Evolutionary conservation across 2,797 vertebrate genomes (phyloP).

Genomic region (Tokudaia muenninki): DNA sequence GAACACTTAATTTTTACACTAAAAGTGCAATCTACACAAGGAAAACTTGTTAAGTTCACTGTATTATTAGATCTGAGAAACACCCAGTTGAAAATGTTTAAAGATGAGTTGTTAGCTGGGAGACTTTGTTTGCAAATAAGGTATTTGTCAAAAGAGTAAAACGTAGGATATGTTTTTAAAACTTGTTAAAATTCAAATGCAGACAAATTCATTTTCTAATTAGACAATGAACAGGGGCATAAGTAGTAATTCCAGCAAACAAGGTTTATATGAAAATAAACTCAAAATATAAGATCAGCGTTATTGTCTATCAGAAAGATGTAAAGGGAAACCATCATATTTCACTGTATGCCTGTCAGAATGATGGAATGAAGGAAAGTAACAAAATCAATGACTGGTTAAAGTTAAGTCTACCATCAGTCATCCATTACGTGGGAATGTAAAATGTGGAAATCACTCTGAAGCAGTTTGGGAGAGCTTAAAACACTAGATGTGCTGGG

Average conservation of each 20-base stretch:
- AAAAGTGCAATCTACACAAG: not conserved
- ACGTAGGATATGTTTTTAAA: not conserved
- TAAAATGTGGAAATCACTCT: not conserved
- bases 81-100: not conserved
- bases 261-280: not conserved
- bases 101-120: not conserved
- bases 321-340: not conserved
- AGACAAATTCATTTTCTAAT: not conserved
- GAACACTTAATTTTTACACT: not conserved
- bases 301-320: not conserved
- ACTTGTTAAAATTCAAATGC: not conserved
- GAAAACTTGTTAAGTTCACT: not conserved
- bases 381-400: not conserved
- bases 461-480: not conserved
- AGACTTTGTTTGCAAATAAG: not conserved
- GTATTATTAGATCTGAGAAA: not conserved
- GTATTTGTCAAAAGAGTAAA: not conserved
- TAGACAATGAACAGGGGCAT: not conserved
- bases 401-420: not conserved
- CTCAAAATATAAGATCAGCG: not conserved
- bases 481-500: not conserved
- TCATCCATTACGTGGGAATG: not conserved
- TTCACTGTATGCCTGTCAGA: not conserved
- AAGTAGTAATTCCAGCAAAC: not conserved
- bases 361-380: not conserved